Evolutionary conservation across 2,113 vertebrate genomes (phyloP), one percentile per base, ranked within the genome.

Genomic region (Glaucidium brasilianum): DNA sequence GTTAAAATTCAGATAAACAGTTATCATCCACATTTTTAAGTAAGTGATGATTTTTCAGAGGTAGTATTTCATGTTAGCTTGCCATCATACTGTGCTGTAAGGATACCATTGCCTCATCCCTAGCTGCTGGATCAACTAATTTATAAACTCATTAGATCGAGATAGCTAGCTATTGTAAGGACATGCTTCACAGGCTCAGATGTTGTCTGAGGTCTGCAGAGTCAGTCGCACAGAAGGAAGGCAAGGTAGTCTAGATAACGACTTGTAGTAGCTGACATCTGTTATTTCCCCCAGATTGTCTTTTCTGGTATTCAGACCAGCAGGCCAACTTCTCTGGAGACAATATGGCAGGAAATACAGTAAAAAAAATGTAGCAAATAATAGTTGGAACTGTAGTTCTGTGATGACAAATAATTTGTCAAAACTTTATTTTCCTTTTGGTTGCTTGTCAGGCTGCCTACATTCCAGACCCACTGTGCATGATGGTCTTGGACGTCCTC

Each of bases 401-500:
- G 16, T 79, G 39, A 60, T 53, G 25, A 11, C 15, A 92, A 79
- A 53, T 56, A 76, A 13, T 43, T 68, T 76, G 22, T 72, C 71
- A 79, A 17, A 86, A 47, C 34, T 60, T 89, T 2, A 4, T 72
- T 80, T 93, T 73, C 21, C 17, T 58, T 85, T 60, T 4, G 5
- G 14, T 43, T 85, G 47, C 25, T 80, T 20, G 45, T 85, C 30
- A 56, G 82, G 34, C 62, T 80, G 27, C 53, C 27, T 30, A 20
- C 22, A 86, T 83, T 55, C 59, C 32, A 45, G 37, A 45, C 45
- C 14, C 34, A 58, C 22, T 49, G 16, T 60, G 49, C 0, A 0
- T 83, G 26, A 34, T 0, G 2, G 55, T 64, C 39, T 76, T 0
- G 0, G 30, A 47, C 0, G 0, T 11, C 35, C 35, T 73, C 25